Evolutionary conservation across 2,888 invertebrate species (phyloP), one percentile per base, ranked within the genome.

Genomic region (Lathronympha strigana): DNA sequence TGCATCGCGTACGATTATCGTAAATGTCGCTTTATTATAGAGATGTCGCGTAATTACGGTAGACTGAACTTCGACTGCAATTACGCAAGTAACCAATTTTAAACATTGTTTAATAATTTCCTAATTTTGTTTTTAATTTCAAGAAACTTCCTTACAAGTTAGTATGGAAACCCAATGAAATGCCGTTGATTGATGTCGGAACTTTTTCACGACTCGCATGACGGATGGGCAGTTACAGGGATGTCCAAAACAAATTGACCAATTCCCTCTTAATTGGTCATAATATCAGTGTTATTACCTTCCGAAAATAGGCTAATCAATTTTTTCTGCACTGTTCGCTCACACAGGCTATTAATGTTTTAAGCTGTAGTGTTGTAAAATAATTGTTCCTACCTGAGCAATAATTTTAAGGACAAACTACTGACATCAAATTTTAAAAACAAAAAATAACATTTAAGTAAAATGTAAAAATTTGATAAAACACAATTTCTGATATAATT

Each of bases 231-330:
- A 21, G 47, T 61, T 66, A 66, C 66, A 43, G 40, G 19, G 40
- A 54, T 40, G 66, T 53, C 61, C 49, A 47, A 53, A 57, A 61
- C 49, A 66, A 66, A 66, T 66, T 66, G 61, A 54, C 21, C 66
- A 61, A 66, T 66, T 66, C 49, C 25, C 38, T 61, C 61, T 66
- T 66, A 66, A 66, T 66, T 66, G 66, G 47, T 40, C 31, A 54
- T 61, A 61, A 54, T 61, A 61, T 61, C 66, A 60, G 23, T 61
- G 54, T 54, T 60, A 66, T 66, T 66, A 53, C 47, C 36, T 40
- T 15, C 28, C 21, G 54, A 25, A 51, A 60, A 66, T 66, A 47
- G 66, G 47, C 51, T 60, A 58, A 64, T 64, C 58, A 64, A 53
- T 60, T 64, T 15, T 64, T 43, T 25, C 40, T 17, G 19, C 57